A percentile compares a stretch with the other conserved stretches of the same genome.
These are phyloP conservation scores for Apteryx mantelli DNA, from an alignment of 2,113 vertebrate species.

Conservation along the genomic window DNA sequence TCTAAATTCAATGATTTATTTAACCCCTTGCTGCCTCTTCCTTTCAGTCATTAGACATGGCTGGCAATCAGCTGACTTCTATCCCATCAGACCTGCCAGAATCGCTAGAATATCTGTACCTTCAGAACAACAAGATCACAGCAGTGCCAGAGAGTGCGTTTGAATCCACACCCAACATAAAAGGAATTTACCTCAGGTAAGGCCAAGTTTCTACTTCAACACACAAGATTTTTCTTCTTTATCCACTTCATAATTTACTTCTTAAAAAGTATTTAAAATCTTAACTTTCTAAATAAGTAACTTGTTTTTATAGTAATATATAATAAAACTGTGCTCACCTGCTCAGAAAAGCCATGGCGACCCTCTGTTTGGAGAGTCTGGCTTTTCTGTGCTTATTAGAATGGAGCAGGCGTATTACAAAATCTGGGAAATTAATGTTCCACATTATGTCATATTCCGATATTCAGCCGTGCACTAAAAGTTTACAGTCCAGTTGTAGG, in stretches of 20 bases:
- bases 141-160: conserved; percentile 85
- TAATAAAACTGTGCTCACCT: background rate
- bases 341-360: background rate
- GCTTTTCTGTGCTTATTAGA: background rate
- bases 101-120: conserved; percentile 91
- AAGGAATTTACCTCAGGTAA: conserved; percentile 95
- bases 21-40: conserved; percentile 13
- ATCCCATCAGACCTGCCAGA: conserved; percentile 89
- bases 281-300: background rate
- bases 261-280: background rate
- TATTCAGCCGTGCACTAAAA: background rate
- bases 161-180: conserved; percentile 92
- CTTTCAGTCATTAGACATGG: conserved; percentile 90
- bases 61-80: conserved; percentile 89
- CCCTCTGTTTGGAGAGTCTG: background rate
- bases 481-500: background rate
- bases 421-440: background rate
- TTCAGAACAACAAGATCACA: conserved; percentile 93
- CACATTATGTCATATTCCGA: background rate
- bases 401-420: background rate
- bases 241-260: background rate
- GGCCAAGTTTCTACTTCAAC: background rate
- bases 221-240: background rate
- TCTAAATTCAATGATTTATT: background rate
- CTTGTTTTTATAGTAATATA: background rate